Conservation (phyloP, 2,113 vertebrate species). For the Spheniscus mendiculus region DNA sequence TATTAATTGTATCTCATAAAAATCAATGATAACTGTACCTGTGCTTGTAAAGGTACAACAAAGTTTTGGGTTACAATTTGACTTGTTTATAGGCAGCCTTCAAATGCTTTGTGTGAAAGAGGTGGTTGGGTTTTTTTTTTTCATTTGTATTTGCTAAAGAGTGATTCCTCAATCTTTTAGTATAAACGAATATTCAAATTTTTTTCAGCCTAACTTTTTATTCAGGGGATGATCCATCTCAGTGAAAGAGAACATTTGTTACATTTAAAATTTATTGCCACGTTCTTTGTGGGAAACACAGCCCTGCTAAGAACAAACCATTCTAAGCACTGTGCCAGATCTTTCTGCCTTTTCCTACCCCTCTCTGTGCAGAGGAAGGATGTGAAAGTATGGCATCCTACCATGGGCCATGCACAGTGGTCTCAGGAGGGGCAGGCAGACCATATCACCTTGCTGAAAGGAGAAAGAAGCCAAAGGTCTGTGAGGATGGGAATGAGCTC, state of each 20-base stretch:
- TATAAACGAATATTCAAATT: not conserved
- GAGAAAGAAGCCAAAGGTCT: not conserved
- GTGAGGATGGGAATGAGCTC: not conserved
- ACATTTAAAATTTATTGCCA: not conserved
- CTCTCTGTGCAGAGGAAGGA: not conserved
- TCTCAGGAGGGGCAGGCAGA: not conserved
- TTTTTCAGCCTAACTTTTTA: not conserved
- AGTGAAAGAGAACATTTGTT: not conserved
- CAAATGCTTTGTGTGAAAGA: not conserved
- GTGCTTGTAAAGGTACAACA: not conserved
- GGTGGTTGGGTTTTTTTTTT: too few species aligned
- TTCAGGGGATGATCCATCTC: not conserved
- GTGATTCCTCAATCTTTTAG: not conserved
- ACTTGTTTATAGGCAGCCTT: not conserved
- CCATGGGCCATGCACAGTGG: not conserved
- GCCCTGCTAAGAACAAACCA: not conserved
- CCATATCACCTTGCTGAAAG: not conserved
- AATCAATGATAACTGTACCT: not conserved
- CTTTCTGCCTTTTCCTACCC: not conserved
- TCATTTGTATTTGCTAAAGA: not conserved
- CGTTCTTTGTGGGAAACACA: not conserved
- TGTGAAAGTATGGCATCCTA: not conserved
- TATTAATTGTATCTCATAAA: not conserved
- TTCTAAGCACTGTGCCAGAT: not conserved
- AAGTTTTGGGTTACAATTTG: not conserved